Conservation (phyloP, 2,888 invertebrate genomes). For the Drosophila maculinotata region DNA sequence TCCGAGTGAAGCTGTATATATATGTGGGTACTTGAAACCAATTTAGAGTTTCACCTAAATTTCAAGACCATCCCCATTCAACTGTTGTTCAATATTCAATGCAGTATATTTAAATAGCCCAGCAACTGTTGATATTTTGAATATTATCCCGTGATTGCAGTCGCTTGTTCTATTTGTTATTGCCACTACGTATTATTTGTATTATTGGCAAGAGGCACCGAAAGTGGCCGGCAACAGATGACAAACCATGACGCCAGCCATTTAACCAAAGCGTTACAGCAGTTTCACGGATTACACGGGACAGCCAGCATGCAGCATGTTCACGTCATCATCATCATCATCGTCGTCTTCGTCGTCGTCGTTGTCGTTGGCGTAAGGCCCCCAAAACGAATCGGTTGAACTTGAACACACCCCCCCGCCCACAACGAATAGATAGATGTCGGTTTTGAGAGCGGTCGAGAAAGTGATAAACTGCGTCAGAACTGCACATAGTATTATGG, state of each 20-base stretch:
- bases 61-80: background rate
- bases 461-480: constrained; percentile 56
- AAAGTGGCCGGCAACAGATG: constrained; percentile 49
- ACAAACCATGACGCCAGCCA: constrained; percentile 73
- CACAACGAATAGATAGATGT: constrained; percentile 5
- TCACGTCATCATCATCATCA: constrained; percentile 26
- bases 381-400: constrained; percentile 46
- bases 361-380: background rate
- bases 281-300: constrained; percentile 59
- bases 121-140: background rate
- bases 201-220: constrained; percentile 20
- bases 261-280: constrained; percentile 58
- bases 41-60: background rate
- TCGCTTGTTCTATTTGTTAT: background rate
- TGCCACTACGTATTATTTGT: constrained; percentile 1
- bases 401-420: constrained; percentile 28
- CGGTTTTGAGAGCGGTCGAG: constrained; percentile 3
- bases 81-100: background rate
- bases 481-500: constrained; percentile 17
- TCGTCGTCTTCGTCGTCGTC: constrained; percentile 12
- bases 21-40: background rate
- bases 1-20: background rate
- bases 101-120: background rate
- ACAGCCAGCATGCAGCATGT: constrained; percentile 17
- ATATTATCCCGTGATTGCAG: background rate